These are phyloP conservation scores for Aphelinus certus DNA, from an alignment of 1,140 invertebrate species.

Conservation along the genomic window DNA sequence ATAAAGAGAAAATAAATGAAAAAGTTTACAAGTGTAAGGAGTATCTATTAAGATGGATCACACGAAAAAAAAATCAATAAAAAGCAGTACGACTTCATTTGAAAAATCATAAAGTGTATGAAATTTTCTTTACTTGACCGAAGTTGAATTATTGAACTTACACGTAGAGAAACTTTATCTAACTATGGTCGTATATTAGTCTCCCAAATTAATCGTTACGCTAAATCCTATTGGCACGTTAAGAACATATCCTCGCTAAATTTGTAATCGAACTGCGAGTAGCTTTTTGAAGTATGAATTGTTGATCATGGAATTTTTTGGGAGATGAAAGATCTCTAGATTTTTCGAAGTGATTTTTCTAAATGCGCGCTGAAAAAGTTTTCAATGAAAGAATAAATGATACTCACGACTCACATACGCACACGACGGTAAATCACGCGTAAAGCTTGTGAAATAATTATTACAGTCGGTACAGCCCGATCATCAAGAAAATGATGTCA, in stretches of 20 bases:
- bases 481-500: slow-evolving; percentile 25
- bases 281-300: slow-evolving; percentile 35
- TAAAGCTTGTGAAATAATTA: slow-evolving; percentile 18
- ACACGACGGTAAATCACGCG: slow-evolving; percentile 22
- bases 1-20: slow-evolving; percentile 19
- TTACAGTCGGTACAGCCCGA: slow-evolving; percentile 17
- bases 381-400: slow-evolving; percentile 17
- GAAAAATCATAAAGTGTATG: slow-evolving; percentile 29
- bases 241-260: slow-evolving; percentile 41
- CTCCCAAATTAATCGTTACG: slow-evolving; percentile 32
- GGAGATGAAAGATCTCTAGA: slow-evolving; percentile 29
- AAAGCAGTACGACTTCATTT: slow-evolving; percentile 23
- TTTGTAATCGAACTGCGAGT: slow-evolving; percentile 39
- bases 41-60: slow-evolving; percentile 27
- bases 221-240: slow-evolving; percentile 31
- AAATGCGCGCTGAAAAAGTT: slow-evolving; percentile 34
- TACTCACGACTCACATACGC: slow-evolving; percentile 30
- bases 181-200: slow-evolving; percentile 22
- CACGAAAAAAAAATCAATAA: slow-evolving; percentile 21
- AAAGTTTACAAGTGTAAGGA: slow-evolving; percentile 25
- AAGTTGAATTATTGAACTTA: slow-evolving; percentile 21
- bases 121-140: slow-evolving; percentile 33
- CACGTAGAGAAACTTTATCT: slow-evolving; percentile 30
- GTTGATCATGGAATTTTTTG: slow-evolving; percentile 32
- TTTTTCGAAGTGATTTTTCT: slow-evolving; percentile 38